A percentile compares a stretch with the other conserved stretches of the same genome.
Evolutionary conservation across 2,888 invertebrate genomes (phyloP).

Genomic region (Panzeria rudis): DNA sequence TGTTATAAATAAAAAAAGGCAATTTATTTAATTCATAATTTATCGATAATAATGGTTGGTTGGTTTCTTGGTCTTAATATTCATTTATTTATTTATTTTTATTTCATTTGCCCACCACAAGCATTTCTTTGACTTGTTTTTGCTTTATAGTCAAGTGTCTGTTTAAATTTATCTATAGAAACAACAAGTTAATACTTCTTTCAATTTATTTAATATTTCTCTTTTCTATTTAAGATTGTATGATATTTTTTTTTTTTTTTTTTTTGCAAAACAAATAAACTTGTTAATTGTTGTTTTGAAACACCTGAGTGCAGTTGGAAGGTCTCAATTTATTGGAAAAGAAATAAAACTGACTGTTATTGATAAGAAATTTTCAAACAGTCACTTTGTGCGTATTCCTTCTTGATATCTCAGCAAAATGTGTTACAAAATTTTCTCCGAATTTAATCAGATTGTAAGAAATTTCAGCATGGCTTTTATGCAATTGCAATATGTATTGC

Average conservation of each 20-base stretch:
- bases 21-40: constrained; percentile 35
- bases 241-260: constrained; percentile 3
- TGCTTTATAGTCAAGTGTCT: constrained; percentile 31
- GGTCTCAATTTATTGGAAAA: neutral
- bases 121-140: constrained; percentile 23
- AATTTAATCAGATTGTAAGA: neutral
- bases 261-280: constrained; percentile 25
- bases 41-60: constrained; percentile 33
- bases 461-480: neutral
- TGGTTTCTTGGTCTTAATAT: neutral
- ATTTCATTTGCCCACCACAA: constrained; percentile 1
- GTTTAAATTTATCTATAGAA: constrained; percentile 38
- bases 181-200: constrained; percentile 49
- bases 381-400: neutral
- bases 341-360: neutral
- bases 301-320: neutral
- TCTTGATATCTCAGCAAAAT: neutral
- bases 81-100: constrained; percentile 1
- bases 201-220: constrained; percentile 19
- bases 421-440: neutral
- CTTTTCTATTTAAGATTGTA: constrained; percentile 1
- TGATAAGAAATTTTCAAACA: neutral
- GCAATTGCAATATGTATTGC: no score
- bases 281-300: constrained; percentile 24
- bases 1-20: neutral